Percentiles rank a stretch among this genome's conserved stretches.
Conservation (phyloP, 2,113 vertebrate species). For the Sisor rabdophorus region DNA sequence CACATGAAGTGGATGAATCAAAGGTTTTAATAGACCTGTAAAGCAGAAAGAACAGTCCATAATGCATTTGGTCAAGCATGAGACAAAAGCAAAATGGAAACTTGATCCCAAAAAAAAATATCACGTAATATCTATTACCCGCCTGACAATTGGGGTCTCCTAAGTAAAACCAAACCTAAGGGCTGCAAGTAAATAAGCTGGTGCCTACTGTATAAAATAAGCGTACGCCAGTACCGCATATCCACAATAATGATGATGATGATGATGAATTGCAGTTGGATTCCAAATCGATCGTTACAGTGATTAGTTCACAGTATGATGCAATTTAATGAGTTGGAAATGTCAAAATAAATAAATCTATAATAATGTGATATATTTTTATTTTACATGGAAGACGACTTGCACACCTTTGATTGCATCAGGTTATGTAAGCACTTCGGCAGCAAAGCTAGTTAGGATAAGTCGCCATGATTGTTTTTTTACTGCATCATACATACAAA, state of each 20-base stretch:
- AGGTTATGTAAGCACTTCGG: neutral
- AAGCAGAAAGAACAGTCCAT: neutral
- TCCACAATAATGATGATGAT: too few relatives aligned
- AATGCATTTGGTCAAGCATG: slow-evolving; percentile 8
- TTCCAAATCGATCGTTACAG: neutral
- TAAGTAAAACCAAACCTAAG: neutral
- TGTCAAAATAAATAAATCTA: neutral
- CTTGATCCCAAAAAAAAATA: neutral
- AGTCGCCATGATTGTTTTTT: neutral
- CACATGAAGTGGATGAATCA: slow-evolving; percentile 58
- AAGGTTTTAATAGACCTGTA: slow-evolving; percentile 55
- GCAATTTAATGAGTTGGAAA: neutral
- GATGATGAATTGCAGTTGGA: neutral
- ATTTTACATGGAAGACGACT: neutral
- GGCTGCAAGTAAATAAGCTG: neutral
- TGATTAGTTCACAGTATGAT: neutral
- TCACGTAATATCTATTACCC: neutral
- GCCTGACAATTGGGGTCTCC: neutral
- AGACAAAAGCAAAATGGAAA: neutral
- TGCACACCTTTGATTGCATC: neutral
- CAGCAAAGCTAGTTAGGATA: neutral
- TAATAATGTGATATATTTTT: neutral
- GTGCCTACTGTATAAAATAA: neutral
- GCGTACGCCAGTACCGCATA: neutral
- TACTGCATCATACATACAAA: neutral